Percentiles rank a stretch among this genome's conserved stretches.
Evolutionary conservation across 2,797 vertebrate species (phyloP).

Genomic region (Podarcis lilfordi): DNA sequence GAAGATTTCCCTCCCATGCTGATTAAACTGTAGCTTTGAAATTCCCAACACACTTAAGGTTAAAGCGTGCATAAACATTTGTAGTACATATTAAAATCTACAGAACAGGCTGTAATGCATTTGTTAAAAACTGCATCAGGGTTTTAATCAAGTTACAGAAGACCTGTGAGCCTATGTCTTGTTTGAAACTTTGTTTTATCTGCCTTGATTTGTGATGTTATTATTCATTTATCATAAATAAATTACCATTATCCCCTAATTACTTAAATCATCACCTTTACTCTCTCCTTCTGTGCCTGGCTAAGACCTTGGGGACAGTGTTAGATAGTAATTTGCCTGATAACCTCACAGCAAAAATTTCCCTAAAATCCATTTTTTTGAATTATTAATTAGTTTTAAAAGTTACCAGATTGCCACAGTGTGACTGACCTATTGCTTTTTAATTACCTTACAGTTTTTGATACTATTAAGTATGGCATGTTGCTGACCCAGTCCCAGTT

Average conservation of each 20-base stretch:
- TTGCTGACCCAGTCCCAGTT: constrained; percentile 61
- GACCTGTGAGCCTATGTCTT: constrained; percentile 35
- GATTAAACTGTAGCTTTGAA: background rate
- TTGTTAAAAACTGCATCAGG: constrained; percentile 13
- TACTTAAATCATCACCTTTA: constrained; percentile 43
- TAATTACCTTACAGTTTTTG: constrained; percentile 74
- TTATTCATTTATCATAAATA: constrained; percentile 48
- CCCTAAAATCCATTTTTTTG: constrained; percentile 62
- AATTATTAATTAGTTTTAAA: constrained; percentile 78
- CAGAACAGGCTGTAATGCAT: constrained; percentile 41
- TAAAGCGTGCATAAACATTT: constrained; percentile 48
- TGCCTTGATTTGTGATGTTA: constrained; percentile 45
- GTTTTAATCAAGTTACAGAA: constrained; percentile 30
- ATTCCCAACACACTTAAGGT: constrained; percentile 40
- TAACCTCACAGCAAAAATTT: constrained; percentile 48
- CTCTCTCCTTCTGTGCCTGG: constrained; percentile 26
- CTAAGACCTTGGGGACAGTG: constrained; percentile 53
- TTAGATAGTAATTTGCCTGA: constrained; percentile 1
- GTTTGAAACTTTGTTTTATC: constrained; percentile 49
- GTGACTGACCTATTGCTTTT: constrained; percentile 72
- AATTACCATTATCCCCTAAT: constrained; percentile 40
- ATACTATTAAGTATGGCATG: constrained; percentile 72
- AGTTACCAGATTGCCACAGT: constrained; percentile 68
- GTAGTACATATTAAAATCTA: constrained; percentile 30
- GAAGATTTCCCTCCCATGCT: background rate